These are phyloP conservation scores for Rapana venosa DNA, from an alignment of 2,888 invertebrate genomes.

Conservation along the genomic window DNA sequence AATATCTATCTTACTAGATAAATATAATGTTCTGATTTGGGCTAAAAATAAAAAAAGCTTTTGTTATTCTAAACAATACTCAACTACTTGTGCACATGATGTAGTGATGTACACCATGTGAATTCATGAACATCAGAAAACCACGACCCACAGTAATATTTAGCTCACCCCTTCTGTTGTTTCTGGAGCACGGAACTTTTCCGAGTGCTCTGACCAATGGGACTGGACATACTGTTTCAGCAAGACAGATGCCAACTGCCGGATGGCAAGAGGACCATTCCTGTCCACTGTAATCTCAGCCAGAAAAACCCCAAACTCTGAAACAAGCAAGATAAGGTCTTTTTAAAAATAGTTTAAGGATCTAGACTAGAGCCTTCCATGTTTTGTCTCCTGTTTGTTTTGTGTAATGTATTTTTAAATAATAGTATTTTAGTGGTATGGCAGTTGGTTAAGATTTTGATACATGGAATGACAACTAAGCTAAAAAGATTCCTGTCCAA, in stretches of 20 bases:
- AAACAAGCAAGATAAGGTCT: conserved; percentile 44
- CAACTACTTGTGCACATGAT: too few species aligned
- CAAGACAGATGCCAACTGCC: conserved; percentile 86
- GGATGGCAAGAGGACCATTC: conserved; percentile 82
- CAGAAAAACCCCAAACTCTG: conserved; percentile 83
- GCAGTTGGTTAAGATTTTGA: background rate
- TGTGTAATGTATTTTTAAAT: too few species aligned
- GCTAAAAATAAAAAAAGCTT: too few species aligned
- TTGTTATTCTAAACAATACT: too few species aligned
- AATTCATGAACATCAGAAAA: too few species aligned
- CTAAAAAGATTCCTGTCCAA: too few species aligned
- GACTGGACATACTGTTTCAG: conserved; percentile 86
- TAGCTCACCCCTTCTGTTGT: conserved; percentile 78
- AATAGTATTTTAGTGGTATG: too few species aligned
- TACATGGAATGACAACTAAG: background rate
- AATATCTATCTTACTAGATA: too few species aligned
- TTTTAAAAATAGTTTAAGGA: background rate
- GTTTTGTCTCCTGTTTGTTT: too few species aligned
- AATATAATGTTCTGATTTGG: too few species aligned
- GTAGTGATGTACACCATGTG: too few species aligned
- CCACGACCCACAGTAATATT: too few species aligned
- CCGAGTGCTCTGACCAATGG: conserved; percentile 83
- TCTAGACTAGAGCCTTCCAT: background rate
- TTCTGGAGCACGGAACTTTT: conserved; percentile 82
- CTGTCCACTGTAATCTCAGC: conserved; percentile 85